Evolutionary conservation across 2,797 vertebrate genomes (phyloP).

Genomic region (Channa striata): DNA sequence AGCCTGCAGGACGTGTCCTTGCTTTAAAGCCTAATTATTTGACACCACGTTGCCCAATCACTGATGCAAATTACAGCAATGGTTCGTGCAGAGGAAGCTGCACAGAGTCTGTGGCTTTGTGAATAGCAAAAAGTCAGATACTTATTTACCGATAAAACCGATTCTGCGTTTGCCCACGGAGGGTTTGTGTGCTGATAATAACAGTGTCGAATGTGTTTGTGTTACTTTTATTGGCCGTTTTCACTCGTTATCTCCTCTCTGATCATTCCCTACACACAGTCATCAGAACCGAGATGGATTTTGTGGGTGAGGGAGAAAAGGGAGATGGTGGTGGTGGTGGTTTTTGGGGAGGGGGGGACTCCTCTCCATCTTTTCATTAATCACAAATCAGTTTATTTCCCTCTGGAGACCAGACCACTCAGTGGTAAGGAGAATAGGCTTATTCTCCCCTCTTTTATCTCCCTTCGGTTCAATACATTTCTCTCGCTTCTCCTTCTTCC

Average conservation of each 20-base stretch:
- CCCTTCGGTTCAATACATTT: slow-evolving; percentile 71
- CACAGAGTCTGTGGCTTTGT: slow-evolving; percentile 35
- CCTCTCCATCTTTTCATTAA: slow-evolving; percentile 78
- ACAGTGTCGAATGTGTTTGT: slow-evolving; percentile 48
- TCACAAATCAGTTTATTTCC: slow-evolving; percentile 81
- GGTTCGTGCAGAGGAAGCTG: slow-evolving; percentile 14
- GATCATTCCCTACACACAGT: slow-evolving; percentile 63
- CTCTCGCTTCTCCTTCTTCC: slow-evolving; percentile 59
- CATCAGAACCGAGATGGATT: slow-evolving; percentile 72
- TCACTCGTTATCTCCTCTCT: slow-evolving; percentile 59
- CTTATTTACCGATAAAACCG: slow-evolving; percentile 51
- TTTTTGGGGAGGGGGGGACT: slow-evolving; percentile 36
- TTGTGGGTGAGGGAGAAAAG: slow-evolving; percentile 46
- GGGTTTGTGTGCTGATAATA: slow-evolving; percentile 43
- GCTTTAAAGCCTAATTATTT: slow-evolving; percentile 9
- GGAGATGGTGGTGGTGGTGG: background rate
- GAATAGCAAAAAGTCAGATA: slow-evolving; percentile 36
- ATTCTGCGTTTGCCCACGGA: slow-evolving; percentile 43
- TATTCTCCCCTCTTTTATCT: slow-evolving; percentile 54
- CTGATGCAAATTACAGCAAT: background rate
- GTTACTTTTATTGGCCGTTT: slow-evolving; percentile 53
- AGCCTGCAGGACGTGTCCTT: background rate
- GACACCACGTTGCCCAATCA: background rate
- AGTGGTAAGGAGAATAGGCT: slow-evolving; percentile 58
- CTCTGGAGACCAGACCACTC: slow-evolving; percentile 69